Conservation (phyloP, 2,797 vertebrate genomes). For the Brachyalestes nurse region DNA sequence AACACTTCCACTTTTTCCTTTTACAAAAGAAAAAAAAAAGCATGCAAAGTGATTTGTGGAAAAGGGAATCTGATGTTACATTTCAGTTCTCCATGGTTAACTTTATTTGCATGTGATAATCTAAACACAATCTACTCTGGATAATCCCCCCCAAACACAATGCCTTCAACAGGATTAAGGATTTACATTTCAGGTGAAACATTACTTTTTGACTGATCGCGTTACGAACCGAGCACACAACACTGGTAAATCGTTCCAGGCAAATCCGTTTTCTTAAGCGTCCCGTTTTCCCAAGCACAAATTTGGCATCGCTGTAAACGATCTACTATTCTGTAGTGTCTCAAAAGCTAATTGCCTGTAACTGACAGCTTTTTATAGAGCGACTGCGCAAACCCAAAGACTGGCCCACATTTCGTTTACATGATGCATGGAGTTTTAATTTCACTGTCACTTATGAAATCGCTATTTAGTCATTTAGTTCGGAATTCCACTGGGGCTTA, state of each 20-base stretch:
- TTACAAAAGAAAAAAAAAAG: not conserved
- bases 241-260: conserved; percentile 14
- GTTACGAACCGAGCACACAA: not conserved
- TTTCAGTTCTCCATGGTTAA: not conserved
- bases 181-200: conserved; percentile 12
- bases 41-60: not conserved
- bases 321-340: not conserved
- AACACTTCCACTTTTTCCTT: not conserved
- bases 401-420: conserved; percentile 3
- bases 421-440: conserved; percentile 20
- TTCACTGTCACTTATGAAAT: conserved; percentile 7
- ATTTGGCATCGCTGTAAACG: conserved; percentile 13
- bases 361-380: not conserved
- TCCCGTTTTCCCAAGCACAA: not conserved
- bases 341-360: conserved; percentile 22
- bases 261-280: conserved; percentile 1
- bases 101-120: not conserved
- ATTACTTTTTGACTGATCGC: not conserved
- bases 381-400: not conserved
- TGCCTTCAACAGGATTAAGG: conserved; percentile 25
- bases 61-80: not conserved
- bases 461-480: conserved; percentile 20
- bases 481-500: conserved; percentile 9
- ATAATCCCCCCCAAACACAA: conserved; percentile 9
- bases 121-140: not conserved